Conservation (phyloP, 2,113 vertebrate genomes). For the Stegostoma tigrinum region DNA sequence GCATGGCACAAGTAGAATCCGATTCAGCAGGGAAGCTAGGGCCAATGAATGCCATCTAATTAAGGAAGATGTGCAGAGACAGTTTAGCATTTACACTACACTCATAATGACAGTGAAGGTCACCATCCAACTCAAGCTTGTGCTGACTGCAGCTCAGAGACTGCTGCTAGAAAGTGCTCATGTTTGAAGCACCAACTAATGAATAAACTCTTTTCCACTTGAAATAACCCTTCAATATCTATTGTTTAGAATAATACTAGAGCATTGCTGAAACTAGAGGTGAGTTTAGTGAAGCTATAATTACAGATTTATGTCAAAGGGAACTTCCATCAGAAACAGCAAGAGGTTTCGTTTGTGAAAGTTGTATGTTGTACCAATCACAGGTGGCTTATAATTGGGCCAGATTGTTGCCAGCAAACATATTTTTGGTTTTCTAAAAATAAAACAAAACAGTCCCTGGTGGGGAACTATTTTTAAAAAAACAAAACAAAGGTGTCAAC, state of each 20-base stretch:
- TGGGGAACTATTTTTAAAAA: too few species aligned
- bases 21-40: background rate
- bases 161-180: background rate
- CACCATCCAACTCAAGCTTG: background rate
- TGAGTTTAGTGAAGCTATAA: background rate
- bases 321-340: background rate
- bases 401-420: too few species aligned
- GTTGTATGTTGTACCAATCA: too few species aligned
- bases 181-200: background rate
- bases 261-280: background rate
- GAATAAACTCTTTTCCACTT: background rate
- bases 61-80: slow-evolving; percentile 13
- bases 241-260: background rate
- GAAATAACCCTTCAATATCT: background rate
- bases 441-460: too few species aligned
- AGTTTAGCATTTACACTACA: background rate
- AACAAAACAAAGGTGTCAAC: too few species aligned
- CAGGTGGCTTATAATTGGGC: too few species aligned
- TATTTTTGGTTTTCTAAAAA: too few species aligned
- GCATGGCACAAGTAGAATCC: background rate
- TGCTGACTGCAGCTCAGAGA: background rate
- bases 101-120: background rate
- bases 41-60: background rate
- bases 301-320: background rate
- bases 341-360: background rate